These are phyloP conservation scores for Theristus sp. DNA, from an alignment of 2,888 invertebrate species.

Conservation along the genomic window DNA sequence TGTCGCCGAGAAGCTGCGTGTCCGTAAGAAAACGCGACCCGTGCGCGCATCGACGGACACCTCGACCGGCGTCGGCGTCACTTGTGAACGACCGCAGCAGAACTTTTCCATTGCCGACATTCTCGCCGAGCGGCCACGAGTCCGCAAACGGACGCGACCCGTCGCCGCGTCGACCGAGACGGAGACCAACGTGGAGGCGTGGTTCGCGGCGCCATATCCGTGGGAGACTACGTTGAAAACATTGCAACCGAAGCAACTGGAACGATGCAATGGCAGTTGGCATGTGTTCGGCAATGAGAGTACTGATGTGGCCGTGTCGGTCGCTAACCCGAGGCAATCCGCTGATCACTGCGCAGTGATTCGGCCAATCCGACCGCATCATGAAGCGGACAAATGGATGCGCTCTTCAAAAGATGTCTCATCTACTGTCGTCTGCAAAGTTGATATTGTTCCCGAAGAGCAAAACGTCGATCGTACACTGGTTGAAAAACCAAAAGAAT, in stretches of 20 bases:
- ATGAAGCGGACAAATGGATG: too few species aligned
- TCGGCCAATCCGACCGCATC: too few species aligned
- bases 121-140: not conserved
- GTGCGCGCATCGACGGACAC: not conserved
- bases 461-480: too few species aligned
- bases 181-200: not conserved
- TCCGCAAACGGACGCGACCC: not conserved
- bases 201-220: too few species aligned
- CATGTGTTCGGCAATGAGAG: not conserved
- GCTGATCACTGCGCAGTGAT: too few species aligned
- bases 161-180: not conserved
- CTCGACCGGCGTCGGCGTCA: not conserved
- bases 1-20: not conserved
- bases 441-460: too few species aligned
- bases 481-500: too few species aligned
- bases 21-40: not conserved
- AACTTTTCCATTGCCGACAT: not conserved
- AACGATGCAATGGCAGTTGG: not conserved
- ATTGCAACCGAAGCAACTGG: not conserved
- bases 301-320: not conserved
- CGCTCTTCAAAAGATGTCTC: too few species aligned
- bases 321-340: not conserved
- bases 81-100: not conserved
- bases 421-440: too few species aligned
- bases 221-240: too few species aligned